Evolutionary conservation across 2,888 invertebrate species (phyloP).

Genomic region (Meiosimyza decipiens): DNA sequence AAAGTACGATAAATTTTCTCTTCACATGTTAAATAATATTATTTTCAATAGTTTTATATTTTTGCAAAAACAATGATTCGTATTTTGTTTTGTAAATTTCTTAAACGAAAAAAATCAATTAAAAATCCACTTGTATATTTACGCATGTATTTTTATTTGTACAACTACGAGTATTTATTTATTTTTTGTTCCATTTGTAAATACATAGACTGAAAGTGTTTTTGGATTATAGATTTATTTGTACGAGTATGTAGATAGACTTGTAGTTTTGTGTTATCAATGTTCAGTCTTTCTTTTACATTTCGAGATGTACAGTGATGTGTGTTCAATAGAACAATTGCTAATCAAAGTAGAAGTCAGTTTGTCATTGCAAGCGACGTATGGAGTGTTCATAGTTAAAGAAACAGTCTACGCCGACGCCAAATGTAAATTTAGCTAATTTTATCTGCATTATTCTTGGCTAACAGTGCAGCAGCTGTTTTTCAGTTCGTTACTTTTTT

Average conservation of each 20-base stretch:
- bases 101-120: conserved; percentile 4
- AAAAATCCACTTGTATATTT: neutral
- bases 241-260: neutral
- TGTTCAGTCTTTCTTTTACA: neutral
- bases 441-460: conserved; percentile 1
- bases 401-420: neutral
- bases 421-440: neutral
- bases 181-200: conserved; percentile 1
- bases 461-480: neutral
- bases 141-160: neutral
- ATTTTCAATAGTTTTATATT: no score
- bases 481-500: neutral
- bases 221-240: neutral
- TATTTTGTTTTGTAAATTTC: neutral
- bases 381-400: no score
- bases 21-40: no score
- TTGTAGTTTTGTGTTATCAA: conserved; percentile 3
- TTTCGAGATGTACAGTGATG: no score
- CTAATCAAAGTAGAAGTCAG: no score
- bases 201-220: neutral
- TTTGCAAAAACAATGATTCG: no score
- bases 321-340: no score
- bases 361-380: no score
- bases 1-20: no score
- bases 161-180: neutral